phyloP scores from a whole-genome alignment of 1,140 invertebrate genomes.

The Brachionus sp. region DNA sequence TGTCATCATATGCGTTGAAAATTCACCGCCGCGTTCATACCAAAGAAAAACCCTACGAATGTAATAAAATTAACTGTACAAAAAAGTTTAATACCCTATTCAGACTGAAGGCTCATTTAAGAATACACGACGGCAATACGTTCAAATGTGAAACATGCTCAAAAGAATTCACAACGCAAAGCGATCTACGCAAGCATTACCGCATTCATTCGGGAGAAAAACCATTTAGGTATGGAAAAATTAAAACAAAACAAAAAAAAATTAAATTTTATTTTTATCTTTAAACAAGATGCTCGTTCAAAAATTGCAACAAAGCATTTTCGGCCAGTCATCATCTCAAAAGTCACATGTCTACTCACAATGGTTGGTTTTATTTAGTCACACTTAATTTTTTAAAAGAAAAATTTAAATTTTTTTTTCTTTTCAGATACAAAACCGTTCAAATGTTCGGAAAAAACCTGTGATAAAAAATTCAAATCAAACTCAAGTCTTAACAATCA shows the following conservation, averaged over 20 bases:
- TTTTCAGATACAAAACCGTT: conserved; percentile 22
- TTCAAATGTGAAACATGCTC: conserved; percentile 84
- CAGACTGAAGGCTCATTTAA: conserved; percentile 82
- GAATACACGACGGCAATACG: conserved; percentile 87
- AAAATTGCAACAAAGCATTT: conserved; percentile 83
- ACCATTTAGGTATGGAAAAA: conserved; percentile 62
- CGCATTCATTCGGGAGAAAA: conserved; percentile 85
- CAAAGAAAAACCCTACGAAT: conserved; percentile 83
- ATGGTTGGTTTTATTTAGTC: conserved; percentile 58
- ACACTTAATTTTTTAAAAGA: background rate
- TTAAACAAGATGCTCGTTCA: conserved; percentile 68
- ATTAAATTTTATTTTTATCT: conserved; percentile 51
- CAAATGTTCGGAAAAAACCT: conserved; percentile 6
- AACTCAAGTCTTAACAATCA: conserved; percentile 38
- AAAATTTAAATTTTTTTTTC: background rate
- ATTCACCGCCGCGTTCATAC: conserved; percentile 91
- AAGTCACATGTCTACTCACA: conserved; percentile 73
- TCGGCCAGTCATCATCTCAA: conserved; percentile 88
- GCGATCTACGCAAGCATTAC: conserved; percentile 86
- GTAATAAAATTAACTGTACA: conserved; percentile 71
- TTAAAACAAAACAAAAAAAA: conserved; percentile 85
- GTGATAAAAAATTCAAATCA: conserved; percentile 44
- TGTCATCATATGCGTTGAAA: conserved; percentile 87
- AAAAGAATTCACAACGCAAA: conserved; percentile 87
- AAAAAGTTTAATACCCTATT: conserved; percentile 92